Evolutionary conservation across 2,888 invertebrate species (phyloP), one percentile per base, ranked within the genome.

Genomic region (Tachina lurida): DNA sequence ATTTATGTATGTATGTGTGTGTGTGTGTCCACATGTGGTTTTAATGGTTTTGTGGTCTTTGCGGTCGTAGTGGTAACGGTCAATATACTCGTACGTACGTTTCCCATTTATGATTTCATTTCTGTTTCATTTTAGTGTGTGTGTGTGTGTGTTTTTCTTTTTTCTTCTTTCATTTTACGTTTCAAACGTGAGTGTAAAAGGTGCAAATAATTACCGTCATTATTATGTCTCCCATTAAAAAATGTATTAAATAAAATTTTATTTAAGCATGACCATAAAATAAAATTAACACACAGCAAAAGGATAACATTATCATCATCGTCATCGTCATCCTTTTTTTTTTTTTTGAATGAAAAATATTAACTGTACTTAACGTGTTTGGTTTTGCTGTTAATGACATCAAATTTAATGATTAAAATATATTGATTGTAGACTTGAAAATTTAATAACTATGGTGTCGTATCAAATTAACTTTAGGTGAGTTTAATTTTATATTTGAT

Each of bases 21-120:
- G 47, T 84, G 84, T 85, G 56, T 82, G 78, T 82, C 85, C 85
- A 82, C 85, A 85, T 85, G 85, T 79, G 85, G 83, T 75, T 86
- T 86, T 79, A 79, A 79, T 86, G 86, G 83, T 83, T 86, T 83
- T 86, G 83, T 83, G 86, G 86, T 76, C n/a, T 54, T 54, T 83
- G 82, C 75, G 86, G 86, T 83, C 47, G 76, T 54, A 86, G 82
- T 79, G 83, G 86, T 83, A 79, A 76, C 82, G 86, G 86, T 83
- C 82, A 86, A 62, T 86, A 83, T 86, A 31, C 31, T 3, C 1
- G 31, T 2, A 56, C 75, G 83, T 85, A 71, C 82, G 56, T 79
- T 79, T 76, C 54, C 77, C 76, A 67, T 71, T 65, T 84, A 70
- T 70, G 84, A 73, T 73, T 77, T 73, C 41, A 63, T 62, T 68